phyloP scores from a whole-genome alignment of 2,113 vertebrate species.

The Vulpes vulpes region DNA sequence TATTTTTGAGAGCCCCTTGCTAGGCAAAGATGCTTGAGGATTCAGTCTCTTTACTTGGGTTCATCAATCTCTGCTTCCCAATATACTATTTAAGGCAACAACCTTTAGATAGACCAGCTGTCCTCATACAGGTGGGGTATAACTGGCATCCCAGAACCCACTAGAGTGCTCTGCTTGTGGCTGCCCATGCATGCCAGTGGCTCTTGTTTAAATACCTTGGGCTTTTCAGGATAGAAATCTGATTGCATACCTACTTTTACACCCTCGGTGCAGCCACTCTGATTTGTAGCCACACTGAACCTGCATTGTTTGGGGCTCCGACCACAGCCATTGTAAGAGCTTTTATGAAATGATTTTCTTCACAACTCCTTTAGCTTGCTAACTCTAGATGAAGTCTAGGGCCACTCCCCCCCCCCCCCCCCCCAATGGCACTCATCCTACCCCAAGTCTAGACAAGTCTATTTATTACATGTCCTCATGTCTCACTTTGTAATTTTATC shows the following conservation, averaged over 20 bases:
- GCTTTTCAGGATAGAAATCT: background rate
- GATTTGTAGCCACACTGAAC: background rate
- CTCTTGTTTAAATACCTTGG: background rate
- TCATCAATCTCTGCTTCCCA: background rate
- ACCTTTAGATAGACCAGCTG: background rate
- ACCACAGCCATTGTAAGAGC: background rate
- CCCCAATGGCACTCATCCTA: background rate
- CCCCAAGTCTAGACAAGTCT: background rate
- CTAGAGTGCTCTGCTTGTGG: background rate
- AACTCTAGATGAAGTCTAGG: background rate
- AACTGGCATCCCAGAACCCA: background rate
- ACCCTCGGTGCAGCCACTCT: background rate
- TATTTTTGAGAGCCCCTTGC: background rate
- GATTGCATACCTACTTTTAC: background rate
- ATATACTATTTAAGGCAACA: background rate
- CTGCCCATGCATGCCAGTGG: background rate
- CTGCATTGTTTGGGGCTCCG: background rate
- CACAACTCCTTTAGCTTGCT: background rate
- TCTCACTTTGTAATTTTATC: slow-evolving; percentile 1
- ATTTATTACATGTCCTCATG: background rate
- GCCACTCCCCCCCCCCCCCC: background rate
- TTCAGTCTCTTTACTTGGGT: background rate
- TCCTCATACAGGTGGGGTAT: background rate
- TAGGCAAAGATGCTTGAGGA: background rate
- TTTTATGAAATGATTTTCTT: slow-evolving; percentile 16